Conservation (phyloP, 2,113 vertebrate species). For the Ovis aries region ARS-UI_Ramb_v3.0 NC_056056.1:155469501-155470000, state of each 20-base stretch:
- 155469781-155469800: background rate
- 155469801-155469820: conserved; percentile 4
- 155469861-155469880: background rate
- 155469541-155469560: background rate
- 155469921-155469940: background rate
- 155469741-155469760: background rate
- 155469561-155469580: background rate
- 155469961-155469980: background rate
- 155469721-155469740: background rate
- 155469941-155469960: background rate
- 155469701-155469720: background rate
- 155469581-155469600: background rate
- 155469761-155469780: background rate
- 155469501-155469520: background rate
- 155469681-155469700: background rate
- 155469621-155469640: background rate
- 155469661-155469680: background rate
- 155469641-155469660: background rate
- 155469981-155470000: background rate
- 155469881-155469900: background rate
- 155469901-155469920: background rate
- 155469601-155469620: background rate
- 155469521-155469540: background rate
- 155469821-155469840: background rate
- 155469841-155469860: background rate